A percentile compares a stretch with the other conserved stretches of the same genome.
These are phyloP conservation scores for Canis aureus DNA, from an alignment of 2,113 vertebrate genomes.

Conservation along the genomic window DNA sequence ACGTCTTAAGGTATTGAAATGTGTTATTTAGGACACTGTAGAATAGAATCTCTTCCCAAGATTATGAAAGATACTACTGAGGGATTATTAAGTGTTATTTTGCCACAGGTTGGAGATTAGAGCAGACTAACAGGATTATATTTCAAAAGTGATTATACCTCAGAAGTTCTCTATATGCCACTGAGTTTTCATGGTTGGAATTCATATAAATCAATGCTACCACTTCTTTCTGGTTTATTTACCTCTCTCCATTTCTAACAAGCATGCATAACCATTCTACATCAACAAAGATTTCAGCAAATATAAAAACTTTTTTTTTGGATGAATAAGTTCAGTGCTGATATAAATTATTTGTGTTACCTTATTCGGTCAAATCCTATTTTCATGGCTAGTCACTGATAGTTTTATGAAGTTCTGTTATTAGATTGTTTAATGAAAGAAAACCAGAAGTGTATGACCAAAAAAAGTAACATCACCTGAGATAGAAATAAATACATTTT, in stretches of 20 bases:
- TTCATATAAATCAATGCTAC: not conserved
- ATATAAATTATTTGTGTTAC: not conserved
- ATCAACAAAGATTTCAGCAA: not conserved
- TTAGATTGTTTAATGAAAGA: constrained; percentile 46
- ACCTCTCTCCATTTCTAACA: not conserved
- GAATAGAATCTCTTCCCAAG: not conserved
- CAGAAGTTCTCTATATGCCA: constrained; percentile 12
- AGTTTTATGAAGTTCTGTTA: not conserved
- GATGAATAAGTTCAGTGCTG: not conserved
- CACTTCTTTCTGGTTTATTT: not conserved
- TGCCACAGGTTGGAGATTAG: not conserved
- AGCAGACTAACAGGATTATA: not conserved
- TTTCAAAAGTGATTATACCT: not conserved
- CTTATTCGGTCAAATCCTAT: constrained; percentile 11
- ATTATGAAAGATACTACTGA: constrained; percentile 29
- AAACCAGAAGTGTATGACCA: not conserved
- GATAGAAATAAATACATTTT: not conserved
- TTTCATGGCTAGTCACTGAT: not conserved
- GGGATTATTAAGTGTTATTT: not conserved
- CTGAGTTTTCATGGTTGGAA: not conserved
- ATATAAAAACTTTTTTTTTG: not conserved
- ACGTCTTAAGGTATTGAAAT: not conserved
- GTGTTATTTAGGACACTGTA: not conserved
- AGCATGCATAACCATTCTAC: not conserved
- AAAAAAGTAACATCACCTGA: not conserved